Conservation (phyloP, 1,140 invertebrate genomes). For the Eriocheir sinensis region DNA sequence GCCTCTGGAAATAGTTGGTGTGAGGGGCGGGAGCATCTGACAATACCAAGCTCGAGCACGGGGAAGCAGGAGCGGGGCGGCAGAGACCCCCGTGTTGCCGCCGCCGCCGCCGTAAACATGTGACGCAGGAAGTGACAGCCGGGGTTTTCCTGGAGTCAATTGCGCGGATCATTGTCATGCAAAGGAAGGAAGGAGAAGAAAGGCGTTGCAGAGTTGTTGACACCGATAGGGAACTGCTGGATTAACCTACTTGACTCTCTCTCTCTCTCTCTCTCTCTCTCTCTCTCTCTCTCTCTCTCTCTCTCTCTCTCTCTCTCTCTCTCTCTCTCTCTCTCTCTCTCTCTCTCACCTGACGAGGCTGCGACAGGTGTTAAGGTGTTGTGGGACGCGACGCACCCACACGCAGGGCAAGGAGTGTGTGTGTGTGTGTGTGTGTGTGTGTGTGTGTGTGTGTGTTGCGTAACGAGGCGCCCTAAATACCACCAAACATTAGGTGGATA, state of each 20-base stretch:
- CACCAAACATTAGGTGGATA: background rate
- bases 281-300: background rate
- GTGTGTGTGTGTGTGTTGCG: background rate
- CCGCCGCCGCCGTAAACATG: background rate
- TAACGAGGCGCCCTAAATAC: background rate
- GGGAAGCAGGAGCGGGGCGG: background rate
- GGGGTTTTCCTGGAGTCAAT: background rate
- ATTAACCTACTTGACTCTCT: background rate
- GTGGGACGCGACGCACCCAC: background rate
- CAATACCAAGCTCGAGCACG: no score
- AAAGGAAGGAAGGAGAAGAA: conserved; percentile 9
- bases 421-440: background rate
- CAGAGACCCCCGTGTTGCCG: no score
- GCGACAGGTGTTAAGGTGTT: background rate
- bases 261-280: background rate
- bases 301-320: background rate
- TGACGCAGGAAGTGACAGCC: background rate
- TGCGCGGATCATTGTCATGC: background rate
- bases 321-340: background rate
- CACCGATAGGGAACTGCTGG: background rate
- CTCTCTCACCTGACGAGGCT: background rate
- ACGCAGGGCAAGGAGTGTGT: background rate
- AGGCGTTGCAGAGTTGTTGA: background rate
- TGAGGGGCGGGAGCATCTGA: no score
- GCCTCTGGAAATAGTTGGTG: no score